phyloP scores from a whole-genome alignment of 2,797 vertebrate species.

The Toxotes lorentzi region DNA sequence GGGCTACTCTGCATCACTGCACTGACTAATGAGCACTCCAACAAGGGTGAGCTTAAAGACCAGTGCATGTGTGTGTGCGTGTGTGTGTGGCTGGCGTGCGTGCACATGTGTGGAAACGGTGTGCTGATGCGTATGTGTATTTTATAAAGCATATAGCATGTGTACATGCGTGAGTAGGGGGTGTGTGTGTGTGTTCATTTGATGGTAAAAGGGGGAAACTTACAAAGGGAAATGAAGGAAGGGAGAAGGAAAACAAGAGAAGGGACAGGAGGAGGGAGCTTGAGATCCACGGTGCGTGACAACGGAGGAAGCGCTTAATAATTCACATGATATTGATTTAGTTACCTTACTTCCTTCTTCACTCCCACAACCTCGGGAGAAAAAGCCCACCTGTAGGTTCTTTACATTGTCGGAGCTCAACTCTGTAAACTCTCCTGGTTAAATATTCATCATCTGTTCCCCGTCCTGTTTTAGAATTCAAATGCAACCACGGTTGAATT shows the following conservation, averaged over 20 bases:
- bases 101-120: conserved; percentile 20
- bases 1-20: conserved; percentile 97
- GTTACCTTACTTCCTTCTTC: conserved; percentile 71
- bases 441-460: conserved; percentile 50
- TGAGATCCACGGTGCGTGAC: conserved; percentile 85
- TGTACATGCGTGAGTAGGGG: neutral
- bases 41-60: conserved; percentile 92
- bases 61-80: conserved; percentile 48
- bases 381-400: conserved; percentile 73
- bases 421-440: conserved; percentile 24
- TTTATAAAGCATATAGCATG: neutral
- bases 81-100: conserved; percentile 23
- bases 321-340: conserved; percentile 93
- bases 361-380: conserved; percentile 68
- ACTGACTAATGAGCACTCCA: conserved; percentile 98
- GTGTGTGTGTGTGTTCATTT: conserved; percentile 4
- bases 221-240: conserved; percentile 86
- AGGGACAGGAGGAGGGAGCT: conserved; percentile 50
- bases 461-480: conserved; percentile 41
- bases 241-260: conserved; percentile 69
- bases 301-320: conserved; percentile 89
- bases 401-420: conserved; percentile 11
- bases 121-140: conserved; percentile 27
- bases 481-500: conserved; percentile 31
- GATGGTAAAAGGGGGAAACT: conserved; percentile 54